Base-by-base conservation (phyloP, 2,797 vertebrate genomes). In the Lacerta agilis region DNA sequence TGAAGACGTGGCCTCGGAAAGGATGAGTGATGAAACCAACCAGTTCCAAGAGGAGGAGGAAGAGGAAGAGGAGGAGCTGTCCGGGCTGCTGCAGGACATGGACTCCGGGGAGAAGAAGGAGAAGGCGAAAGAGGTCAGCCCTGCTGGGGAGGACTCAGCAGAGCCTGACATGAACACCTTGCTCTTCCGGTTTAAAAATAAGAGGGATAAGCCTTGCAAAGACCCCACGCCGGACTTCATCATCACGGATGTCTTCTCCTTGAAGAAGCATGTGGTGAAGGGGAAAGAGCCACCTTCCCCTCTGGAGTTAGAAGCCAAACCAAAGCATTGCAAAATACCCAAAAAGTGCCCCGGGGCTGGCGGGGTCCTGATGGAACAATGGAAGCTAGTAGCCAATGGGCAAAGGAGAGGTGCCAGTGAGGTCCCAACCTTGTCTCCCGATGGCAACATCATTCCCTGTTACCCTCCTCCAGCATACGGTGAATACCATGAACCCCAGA, bases 401-500 rank as follows among this genome's bases (percentile, higher is more conserved):
- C 97, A 94, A 67, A 95, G 97, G 1, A 96, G 97, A 86, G 94
- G 95, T n/a, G 94, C 97, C 85, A 88, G 96, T 2, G 97, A 98
- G 1, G 87, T 95, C 1, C 87, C 96, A 15, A 90, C 96, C 2
- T 72, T 94, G 1, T 96, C 96, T 23, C 91, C 94, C 0, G 96
- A 97, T 17, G 94, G 86, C 93, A 93, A 96, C 17, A 97, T 98
- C 2, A 97, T 98, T 89, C 98, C 98, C 0, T 99, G 98, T 91
- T 99, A 99, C 79, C 98, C 98, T 0, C 98, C 98, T 0, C 97
- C 97, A 3, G 94, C 96, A 82, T 97, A 97, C 18, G 87, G 97
- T 0, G 98, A 98, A 87, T 98, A 98, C 94, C 97, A 98, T 0
- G 99, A 99, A 94, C 96, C 98, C 76, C 96, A 98, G 1, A 97